A percentile compares a stretch with the other conserved stretches of the same genome.
Conservation (phyloP, 2,797 vertebrate species). For the Bradypodion pumilum region DNA sequence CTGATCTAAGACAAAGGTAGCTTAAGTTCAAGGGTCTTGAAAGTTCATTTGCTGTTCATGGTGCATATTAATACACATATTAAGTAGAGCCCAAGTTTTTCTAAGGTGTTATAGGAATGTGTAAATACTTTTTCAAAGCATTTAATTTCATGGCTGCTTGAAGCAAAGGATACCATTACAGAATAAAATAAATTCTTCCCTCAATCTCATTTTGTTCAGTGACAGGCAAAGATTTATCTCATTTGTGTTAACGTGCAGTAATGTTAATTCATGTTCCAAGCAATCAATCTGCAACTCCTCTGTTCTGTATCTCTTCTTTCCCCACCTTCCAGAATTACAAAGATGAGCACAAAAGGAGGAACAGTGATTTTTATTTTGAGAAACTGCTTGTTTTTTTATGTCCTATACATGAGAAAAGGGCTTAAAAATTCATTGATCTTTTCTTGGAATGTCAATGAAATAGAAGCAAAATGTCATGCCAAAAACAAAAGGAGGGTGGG, state of each 20-base stretch:
- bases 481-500: neutral
- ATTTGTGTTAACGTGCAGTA: conserved; percentile 31
- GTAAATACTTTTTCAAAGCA: conserved; percentile 34
- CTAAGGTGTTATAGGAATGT: conserved; percentile 38
- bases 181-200: conserved; percentile 31
- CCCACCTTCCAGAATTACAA: conserved; percentile 8
- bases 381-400: conserved; percentile 36
- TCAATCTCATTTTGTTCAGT: conserved; percentile 42
- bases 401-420: conserved; percentile 28
- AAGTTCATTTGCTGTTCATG: conserved; percentile 41
- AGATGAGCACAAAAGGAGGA: neutral
- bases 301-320: conserved; percentile 44
- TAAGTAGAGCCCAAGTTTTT: conserved; percentile 30
- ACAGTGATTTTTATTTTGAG: conserved; percentile 32
- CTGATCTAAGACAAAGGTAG: conserved; percentile 33
- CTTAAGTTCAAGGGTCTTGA: conserved; percentile 26
- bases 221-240: conserved; percentile 49
- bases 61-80: conserved; percentile 42
- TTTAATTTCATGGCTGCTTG: conserved; percentile 44
- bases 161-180: conserved; percentile 52
- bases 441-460: neutral
- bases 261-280: conserved; percentile 28
- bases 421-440: neutral
- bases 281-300: conserved; percentile 16
- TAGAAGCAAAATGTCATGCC: rapidly evolving